These are phyloP conservation scores for Desoria tigrina DNA, from an alignment of 2,888 invertebrate genomes.

Conservation along the genomic window DNA sequence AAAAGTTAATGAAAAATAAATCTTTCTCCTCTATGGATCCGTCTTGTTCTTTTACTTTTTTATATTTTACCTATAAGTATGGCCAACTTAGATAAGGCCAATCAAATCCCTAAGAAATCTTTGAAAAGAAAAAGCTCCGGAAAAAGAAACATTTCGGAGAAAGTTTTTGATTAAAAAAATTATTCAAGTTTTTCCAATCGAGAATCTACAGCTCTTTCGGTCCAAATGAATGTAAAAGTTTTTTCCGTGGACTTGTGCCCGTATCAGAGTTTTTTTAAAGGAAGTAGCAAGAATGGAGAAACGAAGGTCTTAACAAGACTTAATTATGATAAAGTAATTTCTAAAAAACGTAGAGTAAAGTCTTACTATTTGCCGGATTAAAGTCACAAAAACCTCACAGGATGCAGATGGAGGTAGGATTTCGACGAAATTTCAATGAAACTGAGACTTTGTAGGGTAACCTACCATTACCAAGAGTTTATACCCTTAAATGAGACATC, in stretches of 20 bases:
- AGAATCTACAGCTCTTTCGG: conserved; percentile 1
- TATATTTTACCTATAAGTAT: conserved; percentile 2
- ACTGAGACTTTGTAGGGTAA: not conserved
- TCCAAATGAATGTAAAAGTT: conserved; percentile 23
- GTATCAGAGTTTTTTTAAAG: not conserved
- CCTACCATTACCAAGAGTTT: not conserved
- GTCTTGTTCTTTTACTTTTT: not conserved
- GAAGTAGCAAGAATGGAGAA: not conserved
- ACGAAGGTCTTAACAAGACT: conserved; percentile 13
- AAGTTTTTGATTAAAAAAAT: conserved; percentile 25
- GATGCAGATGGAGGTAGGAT: conserved; percentile 19
- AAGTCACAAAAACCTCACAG: conserved; percentile 10
- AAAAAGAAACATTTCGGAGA: conserved; percentile 12
- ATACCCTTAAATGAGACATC: not conserved
- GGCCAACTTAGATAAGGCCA: conserved; percentile 21
- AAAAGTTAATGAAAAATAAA: conserved; percentile 25
- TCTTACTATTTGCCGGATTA: conserved; percentile 14
- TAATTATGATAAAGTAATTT: conserved; percentile 18
- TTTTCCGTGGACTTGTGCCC: not conserved
- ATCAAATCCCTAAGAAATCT: conserved; percentile 24
- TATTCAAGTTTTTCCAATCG: conserved; percentile 26
- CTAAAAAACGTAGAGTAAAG: conserved; percentile 3
- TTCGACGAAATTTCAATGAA: not conserved
- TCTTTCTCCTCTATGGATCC: conserved; percentile 12
- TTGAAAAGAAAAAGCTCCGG: conserved; percentile 6